Base-by-base conservation (phyloP, 2,113 vertebrate genomes). In the Asarcornis scutulata region DNA sequence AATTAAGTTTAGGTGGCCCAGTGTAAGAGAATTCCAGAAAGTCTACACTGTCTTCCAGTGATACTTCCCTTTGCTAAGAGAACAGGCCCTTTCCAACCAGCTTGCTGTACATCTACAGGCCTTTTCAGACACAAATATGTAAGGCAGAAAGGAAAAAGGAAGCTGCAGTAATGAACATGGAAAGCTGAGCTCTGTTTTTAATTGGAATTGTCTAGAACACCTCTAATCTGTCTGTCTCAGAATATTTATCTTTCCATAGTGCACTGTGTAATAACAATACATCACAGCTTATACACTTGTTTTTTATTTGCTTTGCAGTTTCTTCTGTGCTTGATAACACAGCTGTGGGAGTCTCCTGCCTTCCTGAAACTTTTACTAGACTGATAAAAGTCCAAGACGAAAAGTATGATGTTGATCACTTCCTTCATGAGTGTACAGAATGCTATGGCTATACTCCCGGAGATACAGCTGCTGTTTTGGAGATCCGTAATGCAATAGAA, bases 331-430 rank as follows among this genome's bases (percentile, higher is more conserved):
- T 98, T 89, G 98, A 98, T 26, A 85, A 95, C 74, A 91, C 97
- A 91, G 31, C 50, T 7, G 78, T 96, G 80, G 97, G 97, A 18
- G 21, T 95, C 93, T 73, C 97, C 94, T 55, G 97, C 93, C 98
- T 99, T 67, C 99, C 99, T 7, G 62, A 86, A 80, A 85, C 66
- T 21, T 98, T 99, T 93, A 98, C 98, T 64, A 96, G 86, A 59
- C 89, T 98, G 40, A 67, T 98, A 55, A 87, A 87, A 12, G 62
- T 89, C 86, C 95, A 75, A 52, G 97, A 96, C 83, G 96, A 76
- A 31, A 14, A 73, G 38, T 86, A 87, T 5, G 58, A 95, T 38
- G 18, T 89, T 14, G 95, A 96, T 9, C 42, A 27, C 18, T 98
- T 99, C 46, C 62, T 96, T 26, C 77, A 25, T 2, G 94, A 93